Conservation (phyloP, 2,797 vertebrate species). For the Psittacula derbiana region DNA sequence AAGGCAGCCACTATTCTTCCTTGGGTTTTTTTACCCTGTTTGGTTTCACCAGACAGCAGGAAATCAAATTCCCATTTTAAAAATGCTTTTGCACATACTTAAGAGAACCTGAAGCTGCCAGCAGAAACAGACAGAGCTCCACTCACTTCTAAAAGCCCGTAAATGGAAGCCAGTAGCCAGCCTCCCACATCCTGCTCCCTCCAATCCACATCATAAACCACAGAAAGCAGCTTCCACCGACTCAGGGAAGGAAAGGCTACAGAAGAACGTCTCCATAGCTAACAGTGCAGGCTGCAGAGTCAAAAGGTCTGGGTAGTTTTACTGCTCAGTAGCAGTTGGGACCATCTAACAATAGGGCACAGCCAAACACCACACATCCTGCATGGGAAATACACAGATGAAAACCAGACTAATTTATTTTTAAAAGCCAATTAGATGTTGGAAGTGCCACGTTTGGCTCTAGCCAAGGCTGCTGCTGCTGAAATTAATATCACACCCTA, state of each 20-base stretch:
- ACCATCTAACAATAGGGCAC: constrained; percentile 34
- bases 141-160: constrained; percentile 21
- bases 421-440: constrained; percentile 58
- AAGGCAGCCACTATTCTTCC: constrained; percentile 23
- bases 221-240: constrained; percentile 35
- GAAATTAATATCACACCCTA: constrained; percentile 64
- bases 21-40: constrained; percentile 8
- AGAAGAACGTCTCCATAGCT: neutral
- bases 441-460: constrained; percentile 15
- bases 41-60: constrained; percentile 50
- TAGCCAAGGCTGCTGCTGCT: constrained; percentile 51
- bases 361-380: constrained; percentile 1
- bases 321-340: neutral
- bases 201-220: constrained; percentile 27
- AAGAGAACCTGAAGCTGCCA: constrained; percentile 26
- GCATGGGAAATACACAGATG: constrained; percentile 20
- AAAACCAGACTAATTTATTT: constrained; percentile 60
- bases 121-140: constrained; percentile 41
- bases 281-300: constrained; percentile 12
- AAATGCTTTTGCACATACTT: constrained; percentile 42
- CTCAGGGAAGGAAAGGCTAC: constrained; percentile 13
- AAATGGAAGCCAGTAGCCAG: constrained; percentile 58
- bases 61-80: constrained; percentile 49
- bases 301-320: constrained; percentile 36
- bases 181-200: constrained; percentile 62